Percentiles rank a stretch among this genome's conserved stretches.
These are phyloP conservation scores for Phyllopteryx taeniolatus DNA, from an alignment of 2,113 vertebrate species.

Conservation along the genomic window DNA sequence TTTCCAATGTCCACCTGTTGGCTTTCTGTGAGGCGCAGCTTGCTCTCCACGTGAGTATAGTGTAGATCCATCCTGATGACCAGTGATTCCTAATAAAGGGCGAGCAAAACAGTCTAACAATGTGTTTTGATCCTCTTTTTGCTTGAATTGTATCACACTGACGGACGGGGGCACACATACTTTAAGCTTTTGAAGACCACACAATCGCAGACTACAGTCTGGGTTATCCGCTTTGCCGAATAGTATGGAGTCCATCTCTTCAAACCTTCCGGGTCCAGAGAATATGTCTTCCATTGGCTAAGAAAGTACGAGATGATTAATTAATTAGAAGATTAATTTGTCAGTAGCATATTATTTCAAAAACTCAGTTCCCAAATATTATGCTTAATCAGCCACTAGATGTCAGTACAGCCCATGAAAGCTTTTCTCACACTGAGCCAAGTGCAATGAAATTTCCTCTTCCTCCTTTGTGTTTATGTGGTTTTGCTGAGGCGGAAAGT, in stretches of 20 bases:
- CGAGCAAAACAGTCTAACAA: background rate
- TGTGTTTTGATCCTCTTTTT: background rate
- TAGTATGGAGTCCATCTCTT: conserved; percentile 73
- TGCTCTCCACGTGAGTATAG: conserved; percentile 68
- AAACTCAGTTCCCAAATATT: background rate
- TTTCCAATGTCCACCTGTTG: conserved; percentile 65
- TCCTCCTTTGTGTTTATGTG: conserved; percentile 31
- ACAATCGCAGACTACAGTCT: conserved; percentile 74
- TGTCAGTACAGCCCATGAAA: conserved; percentile 30
- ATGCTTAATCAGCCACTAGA: conserved; percentile 33
- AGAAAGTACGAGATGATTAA: background rate
- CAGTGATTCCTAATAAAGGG: conserved; percentile 64
- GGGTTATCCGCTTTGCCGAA: conserved; percentile 51
- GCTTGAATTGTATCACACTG: conserved; percentile 40
- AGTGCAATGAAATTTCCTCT: conserved; percentile 7
- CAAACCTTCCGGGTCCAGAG: conserved; percentile 52
- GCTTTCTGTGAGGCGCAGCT: conserved; percentile 69
- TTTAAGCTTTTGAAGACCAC: conserved; percentile 79
- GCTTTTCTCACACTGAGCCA: background rate
- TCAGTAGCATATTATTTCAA: background rate
- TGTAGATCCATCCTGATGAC: conserved; percentile 77
- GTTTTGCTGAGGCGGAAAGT: conserved; percentile 27
- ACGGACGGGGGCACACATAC: conserved; percentile 44
- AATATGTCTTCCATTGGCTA: conserved; percentile 65
- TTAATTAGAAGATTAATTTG: background rate